Percentiles rank a stretch among this genome's conserved stretches.
These are phyloP conservation scores for Oligia latruncula DNA, from an alignment of 2,888 invertebrate species.

Conservation along the genomic window DNA sequence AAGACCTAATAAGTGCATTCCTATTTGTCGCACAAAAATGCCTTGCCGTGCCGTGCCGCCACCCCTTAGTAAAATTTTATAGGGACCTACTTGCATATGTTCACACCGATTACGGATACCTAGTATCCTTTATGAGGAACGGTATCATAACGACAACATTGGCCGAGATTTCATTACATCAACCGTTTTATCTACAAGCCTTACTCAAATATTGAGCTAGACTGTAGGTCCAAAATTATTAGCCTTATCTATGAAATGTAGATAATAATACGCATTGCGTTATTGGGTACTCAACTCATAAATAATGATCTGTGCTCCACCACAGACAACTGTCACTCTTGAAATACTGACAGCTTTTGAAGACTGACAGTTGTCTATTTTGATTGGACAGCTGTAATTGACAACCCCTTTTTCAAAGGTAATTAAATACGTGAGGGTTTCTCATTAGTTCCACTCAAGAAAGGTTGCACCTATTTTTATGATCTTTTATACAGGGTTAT, in stretches of 20 bases:
- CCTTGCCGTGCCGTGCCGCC: background rate
- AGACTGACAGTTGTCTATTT: background rate
- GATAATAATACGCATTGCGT: constrained; percentile 59
- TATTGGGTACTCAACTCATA: background rate
- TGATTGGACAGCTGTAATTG: background rate
- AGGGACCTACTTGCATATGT: background rate
- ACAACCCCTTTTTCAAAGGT: background rate
- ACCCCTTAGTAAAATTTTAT: background rate
- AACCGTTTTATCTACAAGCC: constrained; percentile 40
- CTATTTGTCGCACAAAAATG: background rate
- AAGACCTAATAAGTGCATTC: too few species aligned
- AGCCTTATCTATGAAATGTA: constrained; percentile 32
- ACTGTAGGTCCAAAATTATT: constrained; percentile 41
- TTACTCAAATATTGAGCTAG: constrained; percentile 47
- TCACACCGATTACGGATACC: background rate
- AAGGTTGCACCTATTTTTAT: background rate
- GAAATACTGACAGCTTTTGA: background rate
- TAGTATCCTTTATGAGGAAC: background rate
- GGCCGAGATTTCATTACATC: constrained; percentile 25
- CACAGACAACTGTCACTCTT: background rate
- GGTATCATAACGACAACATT: constrained; percentile 8
- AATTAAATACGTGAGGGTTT: background rate
- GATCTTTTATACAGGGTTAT: background rate
- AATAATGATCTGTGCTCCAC: background rate
- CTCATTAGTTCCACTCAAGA: background rate